Evolutionary conservation across 1,140 invertebrate species (phyloP), one percentile per base, ranked within the genome.

Genomic region (Drosophila insularis): DNA sequence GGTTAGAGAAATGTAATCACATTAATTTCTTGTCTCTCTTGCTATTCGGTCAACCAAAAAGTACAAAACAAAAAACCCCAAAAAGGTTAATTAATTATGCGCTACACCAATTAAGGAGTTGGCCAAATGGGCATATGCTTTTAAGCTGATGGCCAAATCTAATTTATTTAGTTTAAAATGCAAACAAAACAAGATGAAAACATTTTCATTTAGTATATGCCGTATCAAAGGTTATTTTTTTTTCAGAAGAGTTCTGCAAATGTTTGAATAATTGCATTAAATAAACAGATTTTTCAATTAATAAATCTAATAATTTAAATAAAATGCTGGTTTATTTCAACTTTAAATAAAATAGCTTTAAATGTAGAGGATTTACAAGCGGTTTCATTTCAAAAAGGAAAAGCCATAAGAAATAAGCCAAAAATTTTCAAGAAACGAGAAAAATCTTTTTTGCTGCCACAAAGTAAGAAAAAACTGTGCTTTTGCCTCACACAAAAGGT

Each of bases 81-180:
- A 8, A 86, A 85, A 71, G 71, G 63, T 72, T 82, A 87, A 79
- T 86, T 87, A 86, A 79, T 82, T 73, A 86, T 70, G 79, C 74
- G n/a, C 74, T 50, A 78, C 62, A 53, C 54, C 70, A 78, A 81
- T 75, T 81, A 74, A 81, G 66, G 39, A 61, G 71, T 17, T 65
- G 43, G 40, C 64, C 14, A 62, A 85, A 85, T 67, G 74, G 81
- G 43, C 70, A 54, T 68, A 72, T 74, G 50, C 71, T 61, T 62
- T 76, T 27, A 66, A 53, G 55, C 71, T 59, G 27, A 53, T 71
- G 53, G 43, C 17, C 43, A 50, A 17, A 53, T 53, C 37, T 67
- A 50, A 39, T 31, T 58, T 19, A 67, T 58, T 23, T 23, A 6
- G 21, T 11, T 7, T 19, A 11, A 55, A 66, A 27, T 60, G 55